Evolutionary conservation across 2,888 invertebrate species (phyloP).

Genomic region (Icerya purchasi): DNA sequence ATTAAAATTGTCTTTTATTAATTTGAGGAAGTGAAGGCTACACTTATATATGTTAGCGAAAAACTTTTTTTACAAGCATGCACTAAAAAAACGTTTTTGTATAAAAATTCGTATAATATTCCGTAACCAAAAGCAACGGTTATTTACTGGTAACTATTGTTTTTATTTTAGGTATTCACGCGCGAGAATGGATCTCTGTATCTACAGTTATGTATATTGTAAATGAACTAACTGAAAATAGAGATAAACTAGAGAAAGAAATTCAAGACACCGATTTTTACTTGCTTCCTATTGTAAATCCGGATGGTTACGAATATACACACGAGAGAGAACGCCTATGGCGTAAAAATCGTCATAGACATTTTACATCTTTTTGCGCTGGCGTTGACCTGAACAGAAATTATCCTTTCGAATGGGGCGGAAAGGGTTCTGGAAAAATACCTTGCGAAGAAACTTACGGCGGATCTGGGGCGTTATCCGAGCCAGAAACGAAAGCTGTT

Average conservation of each 20-base stretch:
- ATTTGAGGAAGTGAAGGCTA: too few species aligned
- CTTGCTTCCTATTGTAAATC: slow-evolving; percentile 50
- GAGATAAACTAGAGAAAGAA: slow-evolving; percentile 36
- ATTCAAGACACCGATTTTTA: slow-evolving; percentile 37
- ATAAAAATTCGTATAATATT: too few species aligned
- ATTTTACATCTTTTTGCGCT: slow-evolving; percentile 37
- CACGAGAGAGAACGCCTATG: slow-evolving; percentile 49
- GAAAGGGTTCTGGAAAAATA: slow-evolving; percentile 58
- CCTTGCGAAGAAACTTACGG: slow-evolving; percentile 64
- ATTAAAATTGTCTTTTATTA: too few species aligned
- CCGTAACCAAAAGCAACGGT: too few species aligned
- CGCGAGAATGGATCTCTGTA: slow-evolving; percentile 74
- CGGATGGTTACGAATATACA: slow-evolving; percentile 67
- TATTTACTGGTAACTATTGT: too few species aligned
- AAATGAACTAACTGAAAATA: slow-evolving; percentile 44
- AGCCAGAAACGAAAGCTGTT: slow-evolving; percentile 58
- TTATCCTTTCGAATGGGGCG: slow-evolving; percentile 72
- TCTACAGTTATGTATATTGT: slow-evolving; percentile 56
- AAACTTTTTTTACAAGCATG: too few species aligned
- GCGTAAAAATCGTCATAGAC: slow-evolving; percentile 37
- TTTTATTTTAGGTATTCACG: slow-evolving; percentile 68
- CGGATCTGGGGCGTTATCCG: slow-evolving; percentile 60
- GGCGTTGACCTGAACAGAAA: slow-evolving; percentile 72
- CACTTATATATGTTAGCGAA: too few species aligned
- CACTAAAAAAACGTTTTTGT: too few species aligned